Conservation (phyloP, 2,888 invertebrate genomes). For the Ceraclea dissimilis region DNA sequence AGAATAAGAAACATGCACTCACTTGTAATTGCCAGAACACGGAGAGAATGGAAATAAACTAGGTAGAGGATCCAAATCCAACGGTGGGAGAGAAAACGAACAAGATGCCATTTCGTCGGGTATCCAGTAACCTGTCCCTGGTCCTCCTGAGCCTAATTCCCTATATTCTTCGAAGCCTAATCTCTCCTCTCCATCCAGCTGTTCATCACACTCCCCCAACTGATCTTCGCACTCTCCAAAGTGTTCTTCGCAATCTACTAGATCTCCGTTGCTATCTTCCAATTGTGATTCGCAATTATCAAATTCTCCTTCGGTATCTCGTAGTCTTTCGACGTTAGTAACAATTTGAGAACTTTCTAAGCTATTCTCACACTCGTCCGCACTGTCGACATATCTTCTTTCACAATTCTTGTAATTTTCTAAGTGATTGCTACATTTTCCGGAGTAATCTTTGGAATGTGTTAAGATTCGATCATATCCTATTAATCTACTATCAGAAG, state of each 20-base stretch:
- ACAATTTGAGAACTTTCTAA: background rate
- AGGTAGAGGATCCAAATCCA: conserved; percentile 82
- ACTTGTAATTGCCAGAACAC: conserved; percentile 70
- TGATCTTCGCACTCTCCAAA: conserved; percentile 34
- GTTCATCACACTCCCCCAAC: conserved; percentile 17
- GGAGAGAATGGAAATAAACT: conserved; percentile 83
- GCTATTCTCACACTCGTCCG: background rate
- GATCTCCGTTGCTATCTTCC: conserved; percentile 1
- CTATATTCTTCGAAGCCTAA: conserved; percentile 12
- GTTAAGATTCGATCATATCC: conserved; percentile 8
- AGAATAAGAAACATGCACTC: no score
- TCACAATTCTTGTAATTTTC: background rate
- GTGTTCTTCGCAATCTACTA: conserved; percentile 10
- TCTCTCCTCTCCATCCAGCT: conserved; percentile 3
- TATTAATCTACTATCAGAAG: conserved; percentile 9
- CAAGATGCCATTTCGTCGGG: conserved; percentile 20
- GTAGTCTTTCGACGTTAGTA: background rate
- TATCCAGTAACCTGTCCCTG: conserved; percentile 27
- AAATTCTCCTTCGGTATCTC: background rate
- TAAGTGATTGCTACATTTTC: background rate
- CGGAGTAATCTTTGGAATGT: background rate
- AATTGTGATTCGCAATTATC: conserved; percentile 4
- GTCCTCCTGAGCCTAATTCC: conserved; percentile 4
- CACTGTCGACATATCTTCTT: background rate
- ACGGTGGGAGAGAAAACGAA: conserved; percentile 69